Base-by-base conservation (phyloP, 1,140 invertebrate species). In the Harlomillsia oculata region DNA sequence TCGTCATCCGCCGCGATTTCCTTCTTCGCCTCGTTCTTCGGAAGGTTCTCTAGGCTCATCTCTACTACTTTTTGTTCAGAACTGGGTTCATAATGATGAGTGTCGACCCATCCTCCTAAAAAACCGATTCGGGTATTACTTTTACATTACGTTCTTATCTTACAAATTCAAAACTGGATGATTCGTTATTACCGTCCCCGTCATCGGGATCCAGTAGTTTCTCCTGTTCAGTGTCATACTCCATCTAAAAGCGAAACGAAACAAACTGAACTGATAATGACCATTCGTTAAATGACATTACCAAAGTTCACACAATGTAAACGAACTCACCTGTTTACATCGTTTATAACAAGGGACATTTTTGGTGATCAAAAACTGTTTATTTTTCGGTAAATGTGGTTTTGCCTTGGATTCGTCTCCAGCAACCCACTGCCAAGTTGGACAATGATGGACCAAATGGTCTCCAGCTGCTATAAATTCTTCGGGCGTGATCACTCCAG, bases 401-500 rank as follows among this genome's bases (percentile, higher is more conserved):
- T 93, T 87, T 13, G 81, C 74, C 74, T 86, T 87, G 8, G 81
- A 75, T 67, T 92, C 85, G 70, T 97, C 92, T 0, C 91, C 92
- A 21, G 81, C 78, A 3, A 89, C 83, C 97, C 97, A 99, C 68
- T 96, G 89, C 97, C 97, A 99, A 1, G 96, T 98, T 0, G 97
- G 96, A 73, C 95, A 99, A 72, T 98, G 95, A 75, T 99, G 94
- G 0, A 99, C 94, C 20, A 99, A 73, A 72, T 99, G 95, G 72
- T 99, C 97, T 4, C 97, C 97, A 51, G 95, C 95, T 44, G 86
- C 89, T 1, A 98, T 82, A 81, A 97, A 99, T 74, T 97, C 85
- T 69, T 89, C 85, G 1, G 87, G 87, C n/a, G 96, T 99, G 9
- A 99, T 72, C 0, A 99, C 93, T 36, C 96, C 96, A 43, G 94